Conservation (phyloP, 2,113 vertebrate species). For the Chaetops frenatus region DNA sequence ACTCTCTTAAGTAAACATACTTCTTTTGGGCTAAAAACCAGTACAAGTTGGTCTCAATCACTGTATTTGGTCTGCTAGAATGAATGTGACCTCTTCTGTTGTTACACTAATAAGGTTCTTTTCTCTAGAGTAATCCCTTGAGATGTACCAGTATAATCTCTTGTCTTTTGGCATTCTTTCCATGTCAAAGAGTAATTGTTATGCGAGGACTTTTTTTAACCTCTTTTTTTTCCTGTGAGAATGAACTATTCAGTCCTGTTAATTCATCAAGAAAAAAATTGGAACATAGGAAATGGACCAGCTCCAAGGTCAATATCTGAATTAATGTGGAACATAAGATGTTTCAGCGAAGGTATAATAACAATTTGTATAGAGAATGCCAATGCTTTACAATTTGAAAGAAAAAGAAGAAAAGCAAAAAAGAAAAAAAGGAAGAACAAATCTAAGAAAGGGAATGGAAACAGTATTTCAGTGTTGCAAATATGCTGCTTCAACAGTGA, state of each 20-base stretch:
- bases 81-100: neutral
- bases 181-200: neutral
- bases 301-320: neutral
- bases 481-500: neutral
- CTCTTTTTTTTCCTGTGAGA: neutral
- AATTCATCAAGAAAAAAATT: neutral
- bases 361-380: neutral
- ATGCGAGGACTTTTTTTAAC: neutral
- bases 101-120: neutral
- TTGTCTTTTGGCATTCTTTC: neutral
- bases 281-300: neutral
- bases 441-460: neutral
- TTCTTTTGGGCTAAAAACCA: neutral
- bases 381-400: neutral
- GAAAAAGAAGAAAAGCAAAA: neutral
- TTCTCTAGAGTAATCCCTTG: neutral
- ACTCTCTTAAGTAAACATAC: neutral
- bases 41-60: neutral
- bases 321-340: neutral
- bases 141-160: neutral
- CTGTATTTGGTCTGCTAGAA: neutral
- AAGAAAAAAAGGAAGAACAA: fast-evolving
- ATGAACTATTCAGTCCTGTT: neutral
- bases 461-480: neutral
- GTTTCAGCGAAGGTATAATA: neutral